Evolutionary conservation across 1,140 invertebrate genomes (phyloP).

Genomic region (Metaphire vulgaris): DNA sequence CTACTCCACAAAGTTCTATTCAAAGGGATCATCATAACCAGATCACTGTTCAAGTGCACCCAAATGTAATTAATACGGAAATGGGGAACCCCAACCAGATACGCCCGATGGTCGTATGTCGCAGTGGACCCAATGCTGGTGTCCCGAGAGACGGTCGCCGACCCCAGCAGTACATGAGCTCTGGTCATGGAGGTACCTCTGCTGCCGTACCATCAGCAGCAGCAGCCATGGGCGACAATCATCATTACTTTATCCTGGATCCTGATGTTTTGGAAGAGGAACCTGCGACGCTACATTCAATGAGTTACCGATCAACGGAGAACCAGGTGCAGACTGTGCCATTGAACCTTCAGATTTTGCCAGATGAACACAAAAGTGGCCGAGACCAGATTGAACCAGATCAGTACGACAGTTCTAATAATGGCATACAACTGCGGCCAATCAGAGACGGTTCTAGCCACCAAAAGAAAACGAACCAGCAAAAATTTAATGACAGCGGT

Average conservation of each 20-base stretch:
- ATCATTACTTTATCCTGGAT: constrained; percentile 16
- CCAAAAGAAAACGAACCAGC: neutral
- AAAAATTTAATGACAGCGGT: neutral
- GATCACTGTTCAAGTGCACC: constrained; percentile 11
- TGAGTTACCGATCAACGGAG: neutral
- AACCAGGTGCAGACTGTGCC: neutral
- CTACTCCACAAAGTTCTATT: neutral
- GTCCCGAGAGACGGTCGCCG: neutral
- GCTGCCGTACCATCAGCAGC: neutral
- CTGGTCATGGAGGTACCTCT: neutral
- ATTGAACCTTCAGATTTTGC: neutral
- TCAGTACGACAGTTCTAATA: neutral
- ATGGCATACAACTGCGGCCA: neutral
- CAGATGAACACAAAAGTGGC: neutral
- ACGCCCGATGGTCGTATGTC: neutral
- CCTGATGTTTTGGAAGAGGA: constrained; percentile 2
- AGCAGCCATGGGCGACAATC: neutral
- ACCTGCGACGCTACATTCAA: neutral
- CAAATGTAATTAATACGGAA: neutral
- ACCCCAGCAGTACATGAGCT: neutral
- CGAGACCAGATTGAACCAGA: neutral
- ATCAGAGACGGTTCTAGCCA: neutral
- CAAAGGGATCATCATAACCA: neutral
- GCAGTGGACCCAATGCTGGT: neutral
- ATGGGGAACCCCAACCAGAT: neutral